Base-by-base conservation (phyloP, 2,797 vertebrate genomes). In the Clarias pachynema region DNA sequence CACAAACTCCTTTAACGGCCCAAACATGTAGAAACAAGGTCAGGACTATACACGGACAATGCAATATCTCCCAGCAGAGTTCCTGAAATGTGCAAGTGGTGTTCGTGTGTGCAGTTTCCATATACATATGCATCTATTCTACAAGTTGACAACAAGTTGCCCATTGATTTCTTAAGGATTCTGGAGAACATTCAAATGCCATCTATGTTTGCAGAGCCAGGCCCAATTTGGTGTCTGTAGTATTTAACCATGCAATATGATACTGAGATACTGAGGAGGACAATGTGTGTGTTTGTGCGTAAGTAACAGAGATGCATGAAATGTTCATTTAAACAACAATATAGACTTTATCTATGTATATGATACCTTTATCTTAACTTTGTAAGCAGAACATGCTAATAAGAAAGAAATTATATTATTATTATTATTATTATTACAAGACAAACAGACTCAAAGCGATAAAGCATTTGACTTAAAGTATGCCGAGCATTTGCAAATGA, bases 401-500 rank as follows among this genome's bases (percentile, higher is more conserved):
- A 87, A 29, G 20, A 78, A 81, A 56, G 65, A 29, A 3, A 14
- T 18, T 49, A 65, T 89, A 83, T 89, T 89, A 26, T 57, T 59
- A 12, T 40, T 15, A 78, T 34, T 84, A 56, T 68, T 85, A 82
- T 86, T 75, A 86, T 83, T 18, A 81, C 62, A 60, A 81, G 26
- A 72, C 72, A 63, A 72, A 62, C 59, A 84, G 60, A 85, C 69
- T 53, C 12, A 79, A 72, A 83, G 65, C 24, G 79, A 63, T 69
- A 82, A 66, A 62, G 65, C 66, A 82, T 53, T 53, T 53, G 86
- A 79, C 80, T 68, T 81, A 89, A 89, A 91, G 91, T 86, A 91
- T 89, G 90, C 91, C 87, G 92, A 89, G 92, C 89, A 85, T 90
- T 85, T 88, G 86, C 92, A 93, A 94, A 94, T 93, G 89, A 93